Base-by-base conservation (phyloP, 2,113 vertebrate species). In the Rousettus leschenaultii region DNA sequence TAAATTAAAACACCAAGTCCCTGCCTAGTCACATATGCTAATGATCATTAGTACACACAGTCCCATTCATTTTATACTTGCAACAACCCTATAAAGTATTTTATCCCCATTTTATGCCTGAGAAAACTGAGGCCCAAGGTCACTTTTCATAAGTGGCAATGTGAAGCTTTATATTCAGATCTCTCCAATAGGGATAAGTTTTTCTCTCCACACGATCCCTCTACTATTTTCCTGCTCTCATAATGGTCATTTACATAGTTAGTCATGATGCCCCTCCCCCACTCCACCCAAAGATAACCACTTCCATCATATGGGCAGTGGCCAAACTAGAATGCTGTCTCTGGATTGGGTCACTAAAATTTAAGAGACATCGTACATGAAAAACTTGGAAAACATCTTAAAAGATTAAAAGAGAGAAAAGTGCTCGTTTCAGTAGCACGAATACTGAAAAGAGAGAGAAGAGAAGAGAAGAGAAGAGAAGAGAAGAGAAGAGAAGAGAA, bases 251-350 rank as follows among this genome's bases (percentile, higher is more conserved):
- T 89, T 35, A 53, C 24, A 51, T 11, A 2, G 21, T 24, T 10
- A 19, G 73, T 6, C 83, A 73, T 3, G 15, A 79, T 40, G 55
- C 61, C 35, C 7, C 12, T 6, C 24, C 33, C 30, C 21, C 48
- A 28, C 19, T 19, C 26, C 5, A 75, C 57, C 70, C 84, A 71
- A 59, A 75, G 38, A 83, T 2, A 73, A 89, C 51, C 26, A 57
- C 18, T 57, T 38, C 28, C 3, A 11, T 61, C 0, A 2, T 2
- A 77, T 3, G 14, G 0, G 12, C 43, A 55, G 12, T 21, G 15
- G 15, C 15, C 45, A 51, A 57, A 71, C 18, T 12, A 86, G 35
- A 45, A 82, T 5, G 10, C 16, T 9, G n/a, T 22, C 1, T 80
- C 38, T 35, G 45, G 22, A 75, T 4, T 18, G 38, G 8, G 33